A percentile compares a stretch with the other conserved stretches of the same genome.
Conservation (phyloP, 2,113 vertebrate genomes). For the Crotalus horridus region DNA sequence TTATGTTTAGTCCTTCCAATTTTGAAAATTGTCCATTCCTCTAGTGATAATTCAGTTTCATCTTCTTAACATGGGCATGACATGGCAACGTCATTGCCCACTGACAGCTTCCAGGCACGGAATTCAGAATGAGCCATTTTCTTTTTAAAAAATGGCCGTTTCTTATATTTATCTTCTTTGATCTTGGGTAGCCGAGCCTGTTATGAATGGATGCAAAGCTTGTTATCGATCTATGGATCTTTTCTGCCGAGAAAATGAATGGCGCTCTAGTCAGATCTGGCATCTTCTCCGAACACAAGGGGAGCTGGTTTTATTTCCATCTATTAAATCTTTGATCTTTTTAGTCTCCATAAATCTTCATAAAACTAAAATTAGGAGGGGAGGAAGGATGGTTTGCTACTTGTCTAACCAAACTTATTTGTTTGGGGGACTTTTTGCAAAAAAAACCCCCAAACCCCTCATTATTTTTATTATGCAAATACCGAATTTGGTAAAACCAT, state of each 20-base stretch:
- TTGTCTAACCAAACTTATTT: slow-evolving; percentile 22
- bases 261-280: slow-evolving; percentile 16
- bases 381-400: background rate
- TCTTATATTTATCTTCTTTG: slow-evolving; percentile 26
- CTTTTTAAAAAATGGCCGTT: slow-evolving; percentile 26
- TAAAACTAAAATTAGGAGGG: slow-evolving; percentile 41
- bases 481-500: background rate
- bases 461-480: background rate
- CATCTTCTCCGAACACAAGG: slow-evolving; percentile 33
- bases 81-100: background rate
- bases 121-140: slow-evolving; percentile 27
- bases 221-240: slow-evolving; percentile 38
- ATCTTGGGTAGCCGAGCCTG: background rate
- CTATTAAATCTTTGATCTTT: slow-evolving; percentile 37
- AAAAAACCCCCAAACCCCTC: background rate
- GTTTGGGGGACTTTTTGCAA: background rate
- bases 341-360: slow-evolving; percentile 37
- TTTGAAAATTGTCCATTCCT: background rate
- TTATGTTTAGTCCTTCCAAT: background rate
- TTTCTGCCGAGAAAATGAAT: slow-evolving; percentile 27
- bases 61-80: background rate
- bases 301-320: slow-evolving; percentile 21
- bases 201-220: slow-evolving; percentile 46
- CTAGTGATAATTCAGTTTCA: background rate
- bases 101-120: slow-evolving; percentile 37